phyloP scores from a whole-genome alignment of 1,140 invertebrate genomes.

The Venturia canescens region DNA sequence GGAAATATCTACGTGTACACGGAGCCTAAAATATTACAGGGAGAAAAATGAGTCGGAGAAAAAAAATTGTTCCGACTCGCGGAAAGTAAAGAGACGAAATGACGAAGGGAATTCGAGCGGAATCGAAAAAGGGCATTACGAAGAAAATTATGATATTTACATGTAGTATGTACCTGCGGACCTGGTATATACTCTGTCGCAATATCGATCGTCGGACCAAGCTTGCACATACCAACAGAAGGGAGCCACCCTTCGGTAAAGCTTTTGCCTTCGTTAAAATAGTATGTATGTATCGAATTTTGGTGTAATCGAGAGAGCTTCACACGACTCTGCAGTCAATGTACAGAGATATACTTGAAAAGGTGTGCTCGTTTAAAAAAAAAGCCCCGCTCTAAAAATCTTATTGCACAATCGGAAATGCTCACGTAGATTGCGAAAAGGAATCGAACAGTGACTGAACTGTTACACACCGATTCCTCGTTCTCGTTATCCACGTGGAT shows the following conservation, averaged over 20 bases:
- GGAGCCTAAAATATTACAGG: conserved; percentile 6
- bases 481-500: neutral
- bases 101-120: conserved; percentile 48
- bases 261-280: conserved; percentile 60
- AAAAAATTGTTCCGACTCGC: conserved; percentile 8
- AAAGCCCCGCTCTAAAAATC: neutral
- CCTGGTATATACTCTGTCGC: conserved; percentile 1
- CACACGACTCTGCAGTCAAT: neutral
- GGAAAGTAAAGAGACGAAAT: conserved; percentile 47
- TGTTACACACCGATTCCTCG: neutral
- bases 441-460: neutral
- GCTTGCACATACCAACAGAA: conserved; percentile 5
- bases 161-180: neutral
- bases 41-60: neutral
- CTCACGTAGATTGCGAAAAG: neutral
- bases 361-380: neutral
- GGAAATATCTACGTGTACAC: no score
- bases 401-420: neutral
- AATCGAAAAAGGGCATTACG: conserved; percentile 29
- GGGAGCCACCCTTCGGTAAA: conserved; percentile 59
- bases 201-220: conserved; percentile 22
- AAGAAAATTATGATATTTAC: conserved; percentile 25
- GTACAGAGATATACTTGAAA: neutral
- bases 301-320: conserved; percentile 45
- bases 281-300: conserved; percentile 67